Evolutionary conservation across 1,140 invertebrate species (phyloP), one percentile per base, ranked within the genome.

Genomic region (Drosophila murphyi): DNA sequence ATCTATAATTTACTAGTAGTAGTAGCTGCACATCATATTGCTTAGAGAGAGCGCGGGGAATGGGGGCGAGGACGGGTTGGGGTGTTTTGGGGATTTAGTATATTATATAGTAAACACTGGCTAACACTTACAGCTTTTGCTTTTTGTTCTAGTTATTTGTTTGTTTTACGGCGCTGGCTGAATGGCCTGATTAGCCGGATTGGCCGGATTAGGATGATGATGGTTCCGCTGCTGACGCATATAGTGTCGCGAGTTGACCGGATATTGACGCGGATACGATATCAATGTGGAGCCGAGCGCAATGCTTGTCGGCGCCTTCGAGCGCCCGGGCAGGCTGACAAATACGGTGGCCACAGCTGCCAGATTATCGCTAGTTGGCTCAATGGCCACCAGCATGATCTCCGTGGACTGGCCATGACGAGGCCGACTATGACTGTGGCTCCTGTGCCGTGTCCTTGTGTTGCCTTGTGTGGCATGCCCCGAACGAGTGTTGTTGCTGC

Each of bases 291-390:
- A 92, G 3, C 91, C 92, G n/a, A 92, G 43, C 1, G 92, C 91
- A 56, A 92, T 76, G 54, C 89, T 90, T 2, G 90, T 60, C 7
- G 92, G 92, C 12, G 91, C 90, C 50, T 90, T 87, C 8, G 86
- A 81, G 8, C 86, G 89, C 35, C 92, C 92, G 0, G 92, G 92
- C 32, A 92, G 43, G 52, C 91, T 92, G 31, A 99, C 95, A 74
- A 99, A 95, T 37, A 98, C 96, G 0, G 98, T 98, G 8, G 96
- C 96, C 8, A 99, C 96, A 2, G 97, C 97, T 1, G 97, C 97
- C 8, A 97, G 93, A 5, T 96, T 96, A 93, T 98, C 97, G 51
- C 90, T 93, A 8, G 97, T 97, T 1, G 97, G 97, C 92, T 98
- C 98, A 29, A 98, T 95, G 3, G 98, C 97, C 34, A 99, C 95